Percentiles rank a stretch among this genome's conserved stretches.
These are phyloP conservation scores for Shinisaurus crocodilurus DNA, from an alignment of 2,113 vertebrate species.

Conservation along the genomic window DNA sequence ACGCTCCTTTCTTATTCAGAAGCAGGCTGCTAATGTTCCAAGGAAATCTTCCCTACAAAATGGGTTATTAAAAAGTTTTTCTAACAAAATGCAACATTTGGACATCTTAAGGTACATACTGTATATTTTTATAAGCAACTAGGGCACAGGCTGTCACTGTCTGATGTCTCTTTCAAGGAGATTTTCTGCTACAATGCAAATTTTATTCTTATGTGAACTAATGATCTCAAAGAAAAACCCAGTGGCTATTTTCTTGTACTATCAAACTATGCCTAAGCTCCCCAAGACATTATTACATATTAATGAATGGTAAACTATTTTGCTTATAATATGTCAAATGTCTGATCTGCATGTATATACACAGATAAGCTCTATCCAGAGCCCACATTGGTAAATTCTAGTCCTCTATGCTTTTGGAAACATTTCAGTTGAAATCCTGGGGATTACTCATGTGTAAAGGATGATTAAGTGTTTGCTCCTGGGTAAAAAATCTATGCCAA, in stretches of 20 bases:
- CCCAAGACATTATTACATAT: not conserved
- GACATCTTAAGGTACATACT: not conserved
- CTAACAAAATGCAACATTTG: not conserved
- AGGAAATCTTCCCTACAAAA: not conserved
- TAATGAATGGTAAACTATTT: not conserved
- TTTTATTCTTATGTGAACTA: not conserved
- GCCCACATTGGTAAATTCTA: not conserved
- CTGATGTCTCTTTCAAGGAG: slow-evolving; percentile 4
- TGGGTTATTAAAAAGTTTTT: slow-evolving; percentile 21
- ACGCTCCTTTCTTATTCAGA: not conserved
- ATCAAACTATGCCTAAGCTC: not conserved
- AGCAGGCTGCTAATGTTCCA: not conserved
- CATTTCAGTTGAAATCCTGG: not conserved
- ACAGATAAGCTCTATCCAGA: not conserved
- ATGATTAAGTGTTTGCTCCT: not conserved
- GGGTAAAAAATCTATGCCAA: not conserved
- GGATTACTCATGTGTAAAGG: not conserved
- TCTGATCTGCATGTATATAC: not conserved
- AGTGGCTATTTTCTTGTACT: not conserved
- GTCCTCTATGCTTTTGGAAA: not conserved
- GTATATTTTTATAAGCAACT: not conserved
- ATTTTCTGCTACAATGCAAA: not conserved
- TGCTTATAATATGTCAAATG: not conserved
- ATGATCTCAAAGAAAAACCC: not conserved
- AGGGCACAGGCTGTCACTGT: not conserved